phyloP scores from a whole-genome alignment of 1,140 invertebrate species.

The Aricia agestis region DNA sequence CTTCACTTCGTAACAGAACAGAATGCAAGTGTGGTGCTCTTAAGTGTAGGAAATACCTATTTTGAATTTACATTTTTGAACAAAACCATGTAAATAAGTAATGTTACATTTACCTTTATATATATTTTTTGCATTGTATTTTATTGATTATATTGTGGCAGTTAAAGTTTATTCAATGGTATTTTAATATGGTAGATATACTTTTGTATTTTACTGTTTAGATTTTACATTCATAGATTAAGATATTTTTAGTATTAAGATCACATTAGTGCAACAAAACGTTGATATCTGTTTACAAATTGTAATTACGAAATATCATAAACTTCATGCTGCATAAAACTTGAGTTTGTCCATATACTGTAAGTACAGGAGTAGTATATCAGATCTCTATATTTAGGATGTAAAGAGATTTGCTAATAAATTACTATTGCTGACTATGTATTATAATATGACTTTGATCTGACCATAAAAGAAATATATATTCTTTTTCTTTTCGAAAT shows the following conservation, averaged over 20 bases:
- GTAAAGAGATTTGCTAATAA: too few species aligned
- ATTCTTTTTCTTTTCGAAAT: too few species aligned
- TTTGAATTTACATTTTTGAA: conserved; percentile 62
- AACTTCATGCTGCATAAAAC: too few species aligned
- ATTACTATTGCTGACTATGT: too few species aligned
- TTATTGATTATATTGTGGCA: background rate
- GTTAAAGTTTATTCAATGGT: background rate
- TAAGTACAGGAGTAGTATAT: too few species aligned
- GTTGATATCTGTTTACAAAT: too few species aligned
- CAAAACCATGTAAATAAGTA: background rate
- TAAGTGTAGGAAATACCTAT: conserved; percentile 82
- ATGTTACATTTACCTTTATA: background rate
- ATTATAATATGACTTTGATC: too few species aligned
- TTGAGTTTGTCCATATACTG: too few species aligned
- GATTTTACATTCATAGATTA: background rate
- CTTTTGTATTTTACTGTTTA: background rate
- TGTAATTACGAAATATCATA: too few species aligned
- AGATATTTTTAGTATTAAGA: background rate
- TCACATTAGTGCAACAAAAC: background rate
- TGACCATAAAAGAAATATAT: too few species aligned
- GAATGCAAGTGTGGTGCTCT: conserved; percentile 81
- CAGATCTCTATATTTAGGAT: too few species aligned
- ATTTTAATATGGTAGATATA: background rate
- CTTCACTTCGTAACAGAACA: conserved; percentile 52
- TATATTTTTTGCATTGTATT: background rate